These are phyloP conservation scores for Diuraphis noxia DNA, from an alignment of 1,140 invertebrate species.

Conservation along the genomic window DNA sequence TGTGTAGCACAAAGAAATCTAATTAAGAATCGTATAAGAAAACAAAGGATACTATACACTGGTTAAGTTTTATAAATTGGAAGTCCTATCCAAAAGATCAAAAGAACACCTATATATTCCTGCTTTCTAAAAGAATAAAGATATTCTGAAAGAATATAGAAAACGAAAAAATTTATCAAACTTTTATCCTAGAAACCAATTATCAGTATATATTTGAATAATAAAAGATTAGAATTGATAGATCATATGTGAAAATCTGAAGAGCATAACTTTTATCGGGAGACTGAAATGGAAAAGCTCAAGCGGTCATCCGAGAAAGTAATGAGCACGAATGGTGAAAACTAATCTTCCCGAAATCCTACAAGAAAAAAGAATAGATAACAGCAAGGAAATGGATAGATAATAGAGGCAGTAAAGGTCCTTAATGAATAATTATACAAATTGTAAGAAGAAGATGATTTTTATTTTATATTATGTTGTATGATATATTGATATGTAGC, in stretches of 20 bases:
- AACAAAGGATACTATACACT: not conserved
- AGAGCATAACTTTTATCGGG: not conserved
- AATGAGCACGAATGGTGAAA: not conserved
- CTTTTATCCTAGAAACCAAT: not conserved
- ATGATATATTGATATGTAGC: not conserved
- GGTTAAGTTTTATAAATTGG: not conserved
- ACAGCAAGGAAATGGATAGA: not conserved
- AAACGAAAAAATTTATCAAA: conserved; percentile 14
- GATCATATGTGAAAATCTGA: not conserved
- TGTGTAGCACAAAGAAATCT: not conserved
- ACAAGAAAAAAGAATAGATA: not conserved
- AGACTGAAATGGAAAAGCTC: not conserved
- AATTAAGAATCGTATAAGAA: not conserved
- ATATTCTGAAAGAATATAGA: not conserved
- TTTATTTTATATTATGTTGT: not conserved
- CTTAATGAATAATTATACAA: not conserved
- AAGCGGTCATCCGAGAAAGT: not conserved
- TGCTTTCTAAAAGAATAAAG: no score
- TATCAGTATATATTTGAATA: not conserved
- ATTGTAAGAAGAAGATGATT: not conserved
- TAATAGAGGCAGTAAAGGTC: not conserved
- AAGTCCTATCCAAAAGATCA: not conserved
- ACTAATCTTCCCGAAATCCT: no score
- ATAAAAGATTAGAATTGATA: not conserved
- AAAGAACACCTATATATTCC: not conserved